Percentiles rank a stretch among this genome's conserved stretches.
Evolutionary conservation across 2,888 invertebrate genomes (phyloP).

Genomic region (Dusona sp.): DNA sequence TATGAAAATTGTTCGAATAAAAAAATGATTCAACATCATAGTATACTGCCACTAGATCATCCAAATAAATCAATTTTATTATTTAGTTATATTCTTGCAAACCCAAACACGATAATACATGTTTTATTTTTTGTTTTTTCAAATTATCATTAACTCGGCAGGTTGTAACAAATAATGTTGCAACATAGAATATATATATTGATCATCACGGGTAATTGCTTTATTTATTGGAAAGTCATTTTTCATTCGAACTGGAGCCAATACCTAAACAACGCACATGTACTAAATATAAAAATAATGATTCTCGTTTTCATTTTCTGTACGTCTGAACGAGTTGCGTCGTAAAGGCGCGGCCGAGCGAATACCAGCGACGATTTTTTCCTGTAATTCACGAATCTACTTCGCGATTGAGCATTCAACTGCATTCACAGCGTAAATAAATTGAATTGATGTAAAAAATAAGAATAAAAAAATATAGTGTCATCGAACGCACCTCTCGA

Average conservation of each 20-base stretch:
- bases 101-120: no score
- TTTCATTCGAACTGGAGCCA: constrained; percentile 23
- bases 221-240: constrained; percentile 23
- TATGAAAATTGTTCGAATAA: constrained; percentile 9
- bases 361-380: constrained; percentile 52
- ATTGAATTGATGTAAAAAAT: constrained; percentile 72
- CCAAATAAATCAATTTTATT: background rate
- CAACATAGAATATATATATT: background rate
- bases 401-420: constrained; percentile 59
- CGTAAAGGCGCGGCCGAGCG: constrained; percentile 6
- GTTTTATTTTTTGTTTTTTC: no score
- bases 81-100: background rate
- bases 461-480: constrained; percentile 10
- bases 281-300: constrained; percentile 28
- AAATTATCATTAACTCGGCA: no score
- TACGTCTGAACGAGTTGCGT: constrained; percentile 11
- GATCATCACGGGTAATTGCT: background rate
- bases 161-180: background rate
- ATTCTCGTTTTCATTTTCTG: constrained; percentile 9
- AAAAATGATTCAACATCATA: background rate
- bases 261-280: constrained; percentile 20
- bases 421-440: constrained; percentile 57
- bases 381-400: constrained; percentile 64
- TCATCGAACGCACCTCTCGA: constrained; percentile 90
- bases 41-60: background rate